Evolutionary conservation across 2,113 vertebrate genomes (phyloP).

Genomic region (Orthonyx spaldingii): DNA sequence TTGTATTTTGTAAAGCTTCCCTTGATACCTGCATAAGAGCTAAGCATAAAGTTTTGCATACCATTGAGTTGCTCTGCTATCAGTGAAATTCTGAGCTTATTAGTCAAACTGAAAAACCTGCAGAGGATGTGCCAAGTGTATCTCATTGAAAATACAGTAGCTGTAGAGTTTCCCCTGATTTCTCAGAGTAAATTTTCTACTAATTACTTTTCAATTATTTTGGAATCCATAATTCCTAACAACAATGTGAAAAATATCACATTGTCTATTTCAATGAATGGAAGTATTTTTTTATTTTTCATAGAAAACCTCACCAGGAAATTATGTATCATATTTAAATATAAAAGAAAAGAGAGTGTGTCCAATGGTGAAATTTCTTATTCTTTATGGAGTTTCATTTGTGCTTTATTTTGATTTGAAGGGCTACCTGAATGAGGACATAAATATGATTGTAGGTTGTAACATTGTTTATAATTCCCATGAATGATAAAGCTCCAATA

Average conservation of each 20-base stretch:
- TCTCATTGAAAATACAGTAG: neutral
- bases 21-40: neutral
- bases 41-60: neutral
- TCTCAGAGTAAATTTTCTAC: neutral
- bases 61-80: neutral
- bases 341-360: neutral
- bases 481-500: neutral
- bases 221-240: neutral
- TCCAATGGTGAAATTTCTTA: neutral
- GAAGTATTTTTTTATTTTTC: neutral
- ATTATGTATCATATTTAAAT: neutral
- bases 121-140: neutral
- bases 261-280: neutral
- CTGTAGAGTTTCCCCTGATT: neutral
- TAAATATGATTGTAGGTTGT: neutral
- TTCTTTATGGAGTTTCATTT: neutral
- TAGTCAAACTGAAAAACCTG: neutral
- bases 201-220: neutral
- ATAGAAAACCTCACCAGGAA: neutral
- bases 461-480: neutral
- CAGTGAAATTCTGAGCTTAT: neutral
- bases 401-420: neutral
- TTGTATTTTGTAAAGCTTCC: neutral
- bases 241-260: neutral
- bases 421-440: neutral